Evolutionary conservation across 2,888 invertebrate species (phyloP), one percentile per base, ranked within the genome.

Genomic region (Apamea crenata): DNA sequence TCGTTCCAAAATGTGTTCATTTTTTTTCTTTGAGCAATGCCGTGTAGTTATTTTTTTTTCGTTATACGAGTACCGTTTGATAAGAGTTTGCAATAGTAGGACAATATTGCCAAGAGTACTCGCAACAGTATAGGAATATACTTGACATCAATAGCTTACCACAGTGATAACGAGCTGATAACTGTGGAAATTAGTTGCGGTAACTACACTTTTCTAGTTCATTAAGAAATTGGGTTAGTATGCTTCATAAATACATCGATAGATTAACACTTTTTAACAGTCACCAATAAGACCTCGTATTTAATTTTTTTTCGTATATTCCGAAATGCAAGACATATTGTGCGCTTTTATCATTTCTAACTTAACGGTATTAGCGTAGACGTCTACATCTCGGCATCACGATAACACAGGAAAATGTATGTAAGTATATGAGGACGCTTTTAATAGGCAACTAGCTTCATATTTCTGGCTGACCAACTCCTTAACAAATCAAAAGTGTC

Each of bases 151-250:
- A 81, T 77, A 61, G 29, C 16, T 44, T 71, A 67, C 21, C 36
- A 63, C 2, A 36, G 12, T 47, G 77, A 61, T 81, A 82, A 82
- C 21, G 14, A 67, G 65, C 76, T 77, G 77, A 81, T 81, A 81
- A 82, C 18, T 6, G 32, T 25, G 53, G 50, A 36, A 71, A 67
- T 66, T 71, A n/a, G 21, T 21, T 40, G 66, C 56, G 25, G 10
- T 36, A 7, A 0, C 25, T 14, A 29, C 25, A 61, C 6, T 68
- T 25, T 61, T 44, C 14, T 29, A 74, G 14, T 68, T 36, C n/a
- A n/a, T n/a, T 59, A 32, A 44, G 14, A n/a, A 53, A 78, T 6
- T 21, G 3, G 47, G 8, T 47, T 14, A 14, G 25, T 40, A 56
- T 14, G 32, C 59, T 25, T 56, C 7, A 18, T 7, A 56, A 44